Evolutionary conservation across 2,113 vertebrate species (phyloP).

Genomic region (Axis porcinus): DNA sequence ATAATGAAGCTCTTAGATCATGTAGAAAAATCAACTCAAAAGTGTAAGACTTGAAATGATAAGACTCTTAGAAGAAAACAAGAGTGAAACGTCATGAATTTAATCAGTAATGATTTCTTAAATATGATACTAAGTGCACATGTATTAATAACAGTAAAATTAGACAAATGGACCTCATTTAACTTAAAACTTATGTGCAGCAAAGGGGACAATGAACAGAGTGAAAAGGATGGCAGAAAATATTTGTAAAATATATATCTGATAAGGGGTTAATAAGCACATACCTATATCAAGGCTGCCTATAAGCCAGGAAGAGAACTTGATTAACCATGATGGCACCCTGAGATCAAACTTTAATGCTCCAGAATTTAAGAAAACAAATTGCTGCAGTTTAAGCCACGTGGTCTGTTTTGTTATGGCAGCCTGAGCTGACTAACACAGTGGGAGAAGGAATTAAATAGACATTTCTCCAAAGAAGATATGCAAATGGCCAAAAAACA

Average conservation of each 20-base stretch:
- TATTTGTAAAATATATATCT: not conserved
- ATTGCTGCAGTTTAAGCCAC: not conserved
- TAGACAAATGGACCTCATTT: not conserved
- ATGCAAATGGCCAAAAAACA: not conserved
- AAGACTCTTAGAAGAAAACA: not conserved
- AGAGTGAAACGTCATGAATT: not conserved
- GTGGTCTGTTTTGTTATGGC: not conserved
- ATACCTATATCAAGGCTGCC: not conserved
- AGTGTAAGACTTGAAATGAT: not conserved
- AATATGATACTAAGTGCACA: not conserved
- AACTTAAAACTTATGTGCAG: not conserved
- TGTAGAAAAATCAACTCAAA: not conserved
- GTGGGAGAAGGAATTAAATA: not conserved
- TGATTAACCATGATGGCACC: not conserved
- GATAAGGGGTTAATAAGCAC: not conserved
- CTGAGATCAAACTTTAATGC: not conserved
- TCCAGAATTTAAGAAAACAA: not conserved
- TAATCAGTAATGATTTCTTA: not conserved
- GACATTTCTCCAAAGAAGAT: not conserved
- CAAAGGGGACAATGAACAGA: not conserved
- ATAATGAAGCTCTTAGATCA: not conserved
- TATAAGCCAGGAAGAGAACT: not conserved
- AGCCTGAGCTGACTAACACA: not conserved
- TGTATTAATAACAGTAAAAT: not conserved
- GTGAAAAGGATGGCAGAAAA: not conserved